Conservation (phyloP, 30 jellyfish, hydroid and myxozoan genomes). For the Pelagia noctiluca region DNA sequence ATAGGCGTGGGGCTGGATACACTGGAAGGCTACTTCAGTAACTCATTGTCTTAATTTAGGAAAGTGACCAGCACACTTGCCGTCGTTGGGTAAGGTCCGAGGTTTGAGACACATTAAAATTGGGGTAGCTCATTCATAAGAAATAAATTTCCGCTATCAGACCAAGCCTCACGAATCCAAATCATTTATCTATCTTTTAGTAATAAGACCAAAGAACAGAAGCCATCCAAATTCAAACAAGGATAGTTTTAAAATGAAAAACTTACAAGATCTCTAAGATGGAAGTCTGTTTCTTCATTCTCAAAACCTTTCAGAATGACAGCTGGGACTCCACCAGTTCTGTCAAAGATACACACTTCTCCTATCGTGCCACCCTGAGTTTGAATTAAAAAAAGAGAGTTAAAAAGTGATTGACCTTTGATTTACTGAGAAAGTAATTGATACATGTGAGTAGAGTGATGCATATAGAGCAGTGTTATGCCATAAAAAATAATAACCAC, state of each 20-base stretch:
- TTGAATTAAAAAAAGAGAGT: background rate
- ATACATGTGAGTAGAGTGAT: background rate
- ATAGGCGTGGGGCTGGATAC: too few relatives aligned
- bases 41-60: too few relatives aligned
- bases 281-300: conserved; percentile 52
- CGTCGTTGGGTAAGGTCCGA: background rate
- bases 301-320: conserved; percentile 26
- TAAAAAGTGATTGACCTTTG: background rate
- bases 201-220: background rate
- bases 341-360: conserved; percentile 43
- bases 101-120: too few relatives aligned
- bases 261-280: conserved; percentile 46
- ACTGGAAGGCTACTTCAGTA: too few relatives aligned
- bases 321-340: background rate
- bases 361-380: conserved; percentile 71
- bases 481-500: background rate
- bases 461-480: background rate
- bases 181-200: background rate
- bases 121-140: background rate
- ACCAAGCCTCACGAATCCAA: background rate
- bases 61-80: background rate
- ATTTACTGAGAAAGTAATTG: too few relatives aligned
- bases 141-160: background rate
- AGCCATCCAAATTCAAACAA: background rate
- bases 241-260: background rate